Percentiles rank a stretch among this genome's conserved stretches.
phyloP scores from a whole-genome alignment of 2,113 vertebrate genomes.

The Muntiacus muntjak region DNA sequence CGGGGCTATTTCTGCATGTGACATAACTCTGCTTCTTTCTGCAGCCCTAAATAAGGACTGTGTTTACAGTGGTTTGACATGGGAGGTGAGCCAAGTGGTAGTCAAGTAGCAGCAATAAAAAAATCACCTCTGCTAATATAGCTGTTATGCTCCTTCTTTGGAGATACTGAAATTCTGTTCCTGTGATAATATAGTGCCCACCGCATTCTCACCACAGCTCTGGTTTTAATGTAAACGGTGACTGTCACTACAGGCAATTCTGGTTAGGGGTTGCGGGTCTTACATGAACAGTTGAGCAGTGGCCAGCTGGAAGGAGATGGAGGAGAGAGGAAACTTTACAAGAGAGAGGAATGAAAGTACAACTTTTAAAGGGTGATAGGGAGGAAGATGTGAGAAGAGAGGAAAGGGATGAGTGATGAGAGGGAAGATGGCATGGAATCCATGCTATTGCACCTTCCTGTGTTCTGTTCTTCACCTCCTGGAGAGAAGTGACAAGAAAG shows the following conservation, averaged over 20 bases:
- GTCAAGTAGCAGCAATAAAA: conserved; percentile 40
- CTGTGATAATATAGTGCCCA: background rate
- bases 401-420: background rate
- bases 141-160: conserved; percentile 32
- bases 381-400: background rate
- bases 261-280: conserved; percentile 15
- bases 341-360: background rate
- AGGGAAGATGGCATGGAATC: background rate
- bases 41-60: conserved; percentile 48
- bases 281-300: conserved; percentile 29
- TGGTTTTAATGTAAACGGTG: conserved; percentile 29
- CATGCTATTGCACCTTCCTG: background rate
- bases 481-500: background rate
- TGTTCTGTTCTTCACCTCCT: background rate
- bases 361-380: background rate
- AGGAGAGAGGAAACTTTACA: conserved; percentile 45
- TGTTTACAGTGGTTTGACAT: conserved; percentile 53
- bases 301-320: conserved; percentile 40
- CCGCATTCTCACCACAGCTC: conserved; percentile 11
- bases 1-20: conserved; percentile 35
- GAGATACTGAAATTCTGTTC: conserved; percentile 32
- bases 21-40: conserved; percentile 31
- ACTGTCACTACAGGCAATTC: conserved; percentile 38
- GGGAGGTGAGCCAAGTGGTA: conserved; percentile 43
- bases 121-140: background rate